phyloP scores from a whole-genome alignment of 2,888 invertebrate species.

The Papilio demoleus region DNA sequence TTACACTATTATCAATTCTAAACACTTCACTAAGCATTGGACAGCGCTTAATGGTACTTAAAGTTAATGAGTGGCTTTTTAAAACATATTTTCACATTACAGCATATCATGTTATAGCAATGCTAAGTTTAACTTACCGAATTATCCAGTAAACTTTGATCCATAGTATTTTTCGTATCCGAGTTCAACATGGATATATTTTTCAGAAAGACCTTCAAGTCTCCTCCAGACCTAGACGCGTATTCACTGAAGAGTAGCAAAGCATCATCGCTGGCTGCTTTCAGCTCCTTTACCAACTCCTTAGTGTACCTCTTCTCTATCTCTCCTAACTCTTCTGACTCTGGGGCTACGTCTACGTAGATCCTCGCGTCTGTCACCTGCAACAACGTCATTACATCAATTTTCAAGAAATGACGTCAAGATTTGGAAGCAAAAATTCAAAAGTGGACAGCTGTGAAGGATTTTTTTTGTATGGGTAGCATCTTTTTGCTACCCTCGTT shows the following conservation, averaged over 20 bases:
- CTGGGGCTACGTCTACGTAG: slow-evolving; percentile 49
- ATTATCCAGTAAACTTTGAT: slow-evolving; percentile 44
- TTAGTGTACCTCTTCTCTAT: slow-evolving; percentile 59
- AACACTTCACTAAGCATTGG: no score
- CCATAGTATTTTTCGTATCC: slow-evolving; percentile 50
- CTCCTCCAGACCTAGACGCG: slow-evolving; percentile 58
- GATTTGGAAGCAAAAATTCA: no score
- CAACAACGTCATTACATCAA: neutral
- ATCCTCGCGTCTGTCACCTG: slow-evolving; percentile 45
- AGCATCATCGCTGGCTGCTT: slow-evolving; percentile 59
- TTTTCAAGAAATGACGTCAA: no score
- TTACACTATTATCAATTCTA: no score
- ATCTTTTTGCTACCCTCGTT: no score
- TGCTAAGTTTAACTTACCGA: slow-evolving; percentile 65
- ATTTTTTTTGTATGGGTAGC: no score
- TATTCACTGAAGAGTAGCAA: slow-evolving; percentile 71
- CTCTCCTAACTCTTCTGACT: slow-evolving; percentile 49
- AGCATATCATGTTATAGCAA: no score
- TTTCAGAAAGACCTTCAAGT: slow-evolving; percentile 61
- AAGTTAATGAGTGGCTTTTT: no score
- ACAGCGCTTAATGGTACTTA: no score
- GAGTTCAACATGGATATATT: slow-evolving; percentile 59
- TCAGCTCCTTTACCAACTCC: slow-evolving; percentile 58
- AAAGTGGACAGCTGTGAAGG: no score
- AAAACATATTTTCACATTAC: no score